phyloP scores from a whole-genome alignment of 2,888 invertebrate genomes.

The Agonopterix heracliana region DNA sequence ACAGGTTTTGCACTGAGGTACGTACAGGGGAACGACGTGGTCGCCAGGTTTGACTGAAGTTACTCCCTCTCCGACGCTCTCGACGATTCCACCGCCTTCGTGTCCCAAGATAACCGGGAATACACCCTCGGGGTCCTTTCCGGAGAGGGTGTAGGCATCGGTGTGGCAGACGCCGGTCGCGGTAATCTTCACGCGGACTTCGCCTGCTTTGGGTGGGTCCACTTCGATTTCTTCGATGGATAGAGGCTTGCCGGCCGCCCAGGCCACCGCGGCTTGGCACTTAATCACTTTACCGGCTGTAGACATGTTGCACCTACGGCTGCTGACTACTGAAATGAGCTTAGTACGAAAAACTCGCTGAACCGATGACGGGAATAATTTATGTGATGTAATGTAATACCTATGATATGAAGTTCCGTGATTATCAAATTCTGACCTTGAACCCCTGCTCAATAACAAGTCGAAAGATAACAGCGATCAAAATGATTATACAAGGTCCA shows the following conservation, averaged over 20 bases:
- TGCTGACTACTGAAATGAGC: conserved; percentile 15
- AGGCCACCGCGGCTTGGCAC: conserved; percentile 97
- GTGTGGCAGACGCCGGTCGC: conserved; percentile 94
- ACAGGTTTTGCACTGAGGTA: conserved; percentile 97
- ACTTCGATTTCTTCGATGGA: conserved; percentile 95
- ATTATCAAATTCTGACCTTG: conserved; percentile 5
- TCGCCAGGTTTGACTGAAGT: conserved; percentile 92
- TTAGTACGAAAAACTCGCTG: conserved; percentile 4
- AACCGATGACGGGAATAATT: conserved; percentile 1
- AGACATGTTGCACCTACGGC: conserved; percentile 41
- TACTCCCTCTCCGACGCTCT: conserved; percentile 95
- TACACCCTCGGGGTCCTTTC: conserved; percentile 92
- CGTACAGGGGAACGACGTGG: conserved; percentile 97
- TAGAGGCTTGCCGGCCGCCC: conserved; percentile 94
- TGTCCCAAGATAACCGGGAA: conserved; percentile 97
- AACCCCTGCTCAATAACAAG: neutral
- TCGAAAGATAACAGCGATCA: too few relatives aligned
- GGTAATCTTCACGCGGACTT: conserved; percentile 89
- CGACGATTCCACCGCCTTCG: conserved; percentile 97
- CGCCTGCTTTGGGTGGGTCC: conserved; percentile 93
- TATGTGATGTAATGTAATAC: conserved; percentile 5
- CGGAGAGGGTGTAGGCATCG: conserved; percentile 92
- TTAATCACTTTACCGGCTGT: conserved; percentile 83
- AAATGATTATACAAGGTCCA: neutral
- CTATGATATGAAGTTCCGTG: neutral